Conservation (phyloP, 2,888 invertebrate genomes). For the Volucella zonaria region DNA sequence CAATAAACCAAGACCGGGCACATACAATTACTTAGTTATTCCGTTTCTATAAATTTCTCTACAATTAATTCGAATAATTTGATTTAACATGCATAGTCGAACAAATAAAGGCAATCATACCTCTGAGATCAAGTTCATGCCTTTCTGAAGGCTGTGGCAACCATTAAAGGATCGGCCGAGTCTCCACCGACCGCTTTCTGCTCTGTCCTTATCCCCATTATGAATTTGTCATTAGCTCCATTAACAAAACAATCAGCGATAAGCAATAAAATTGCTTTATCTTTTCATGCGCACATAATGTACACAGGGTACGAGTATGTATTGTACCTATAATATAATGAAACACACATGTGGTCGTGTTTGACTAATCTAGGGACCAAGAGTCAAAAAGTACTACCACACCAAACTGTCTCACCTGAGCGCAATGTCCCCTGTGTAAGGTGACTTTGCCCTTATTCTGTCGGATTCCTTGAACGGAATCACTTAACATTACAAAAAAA, state of each 20-base stretch:
- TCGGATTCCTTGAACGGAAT: slow-evolving; percentile 56
- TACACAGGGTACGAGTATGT: no score
- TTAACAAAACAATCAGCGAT: slow-evolving; percentile 61
- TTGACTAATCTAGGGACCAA: neutral
- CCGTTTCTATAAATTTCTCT: no score
- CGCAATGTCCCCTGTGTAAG: neutral
- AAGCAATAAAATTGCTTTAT: slow-evolving; percentile 56
- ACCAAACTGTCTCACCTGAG: slow-evolving; percentile 4
- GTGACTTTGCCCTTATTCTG: slow-evolving; percentile 50
- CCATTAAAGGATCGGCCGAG: no score
- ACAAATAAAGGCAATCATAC: no score
- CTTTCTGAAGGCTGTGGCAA: no score
- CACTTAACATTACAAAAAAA: slow-evolving; percentile 55
- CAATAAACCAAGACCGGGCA: no score
- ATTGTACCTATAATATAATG: no score
- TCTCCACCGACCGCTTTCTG: no score
- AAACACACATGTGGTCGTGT: neutral
- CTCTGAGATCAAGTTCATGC: no score
- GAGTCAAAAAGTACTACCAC: slow-evolving; percentile 1
- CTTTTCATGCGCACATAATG: slow-evolving; percentile 30
- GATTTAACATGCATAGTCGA: no score
- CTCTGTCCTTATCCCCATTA: neutral
- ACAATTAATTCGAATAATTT: no score
- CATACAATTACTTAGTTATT: no score
- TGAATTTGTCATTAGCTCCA: slow-evolving; percentile 40